Evolutionary conservation across 1,140 invertebrate species (phyloP), one percentile per base, ranked within the genome.

Genomic region (Drosophila chauvacae): DNA sequence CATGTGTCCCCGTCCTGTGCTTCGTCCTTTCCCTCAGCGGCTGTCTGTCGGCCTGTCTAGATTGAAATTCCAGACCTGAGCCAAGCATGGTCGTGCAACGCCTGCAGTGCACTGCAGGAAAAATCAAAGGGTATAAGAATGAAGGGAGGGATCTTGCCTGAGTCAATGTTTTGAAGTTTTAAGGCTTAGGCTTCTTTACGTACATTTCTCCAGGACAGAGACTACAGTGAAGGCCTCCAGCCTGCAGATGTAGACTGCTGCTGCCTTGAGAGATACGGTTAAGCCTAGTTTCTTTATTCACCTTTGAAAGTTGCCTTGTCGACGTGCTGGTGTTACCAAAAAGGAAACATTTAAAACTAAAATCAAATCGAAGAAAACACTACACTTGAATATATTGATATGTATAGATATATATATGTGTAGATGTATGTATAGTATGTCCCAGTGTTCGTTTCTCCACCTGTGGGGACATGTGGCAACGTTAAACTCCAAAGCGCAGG

Each of bases 1-100:
- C 37, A 2, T 58, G 48, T 56, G 47, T 57, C 41, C 42, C 33
- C 41, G 37, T 39, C 20, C 23, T 51, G 35, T 18, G 18, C 30
- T 16, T 14, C 39, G 50, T 45, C 26, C 55, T 14, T 55, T 60
- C 30, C 48, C 45, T 56, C 28, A 30, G 62, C 48, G 51, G 18
- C 47, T 53, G 51, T 30, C 44, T 69, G 23, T 55, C 51, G 42
- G 20, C 23, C 51, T 63, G 59, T 60, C 66, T 63, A 79, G 76
- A 78, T 78, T 64, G 76, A 78, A 79, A 79, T 78, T 77, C 74
- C 63, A 64, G 61, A 76, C 61, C 39, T n/a, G 10, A 18, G 73
- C 39, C 60, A 62, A 45, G 11, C 50, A 35, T 23, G 70, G 56
- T 35, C 39, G 44, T 41, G 53, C 16, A 16, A 35, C 42, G 35